A percentile compares a stretch with the other conserved stretches of the same genome.
These are phyloP conservation scores for Lagria hirta DNA, from an alignment of 2,888 invertebrate species.

Conservation along the genomic window DNA sequence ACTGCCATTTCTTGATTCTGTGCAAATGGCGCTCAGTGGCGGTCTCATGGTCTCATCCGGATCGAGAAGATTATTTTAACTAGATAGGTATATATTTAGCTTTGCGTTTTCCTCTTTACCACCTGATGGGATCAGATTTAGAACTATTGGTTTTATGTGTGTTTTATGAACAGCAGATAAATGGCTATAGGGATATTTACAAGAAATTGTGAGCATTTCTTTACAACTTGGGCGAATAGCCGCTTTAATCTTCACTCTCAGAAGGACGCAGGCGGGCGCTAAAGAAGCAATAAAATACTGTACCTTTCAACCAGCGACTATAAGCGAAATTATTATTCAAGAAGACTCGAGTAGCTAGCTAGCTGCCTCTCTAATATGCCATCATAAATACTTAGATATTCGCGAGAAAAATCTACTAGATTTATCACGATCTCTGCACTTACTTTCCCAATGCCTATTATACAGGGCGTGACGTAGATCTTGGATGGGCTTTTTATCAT, in stretches of 20 bases:
- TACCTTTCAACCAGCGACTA: constrained; percentile 20
- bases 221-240: constrained; percentile 10
- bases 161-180: constrained; percentile 35
- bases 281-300: constrained; percentile 18
- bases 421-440: constrained; percentile 13
- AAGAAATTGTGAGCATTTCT: constrained; percentile 33
- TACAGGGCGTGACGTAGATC: too few species aligned
- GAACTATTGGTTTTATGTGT: constrained; percentile 42
- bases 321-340: constrained; percentile 23
- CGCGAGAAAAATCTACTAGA: constrained; percentile 10
- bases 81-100: constrained; percentile 46
- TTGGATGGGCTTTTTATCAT: too few species aligned
- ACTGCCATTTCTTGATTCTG: constrained; percentile 50
- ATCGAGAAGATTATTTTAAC: constrained; percentile 45
- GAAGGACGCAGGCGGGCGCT: constrained; percentile 17
- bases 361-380: constrained; percentile 17
- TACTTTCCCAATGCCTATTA: too few species aligned
- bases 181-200: constrained; percentile 36
- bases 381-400: constrained; percentile 15
- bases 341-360: constrained; percentile 16
- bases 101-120: constrained; percentile 41
- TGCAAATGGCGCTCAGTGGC: constrained; percentile 48
- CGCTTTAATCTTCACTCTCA: constrained; percentile 21
- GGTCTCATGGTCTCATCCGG: constrained; percentile 44
- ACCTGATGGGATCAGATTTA: constrained; percentile 47